Evolutionary conservation across 92 coral and sea anemone genomes (phyloP), one percentile per base, ranked within the genome.

Genomic region (Anthopleura xanthogrammica): DNA sequence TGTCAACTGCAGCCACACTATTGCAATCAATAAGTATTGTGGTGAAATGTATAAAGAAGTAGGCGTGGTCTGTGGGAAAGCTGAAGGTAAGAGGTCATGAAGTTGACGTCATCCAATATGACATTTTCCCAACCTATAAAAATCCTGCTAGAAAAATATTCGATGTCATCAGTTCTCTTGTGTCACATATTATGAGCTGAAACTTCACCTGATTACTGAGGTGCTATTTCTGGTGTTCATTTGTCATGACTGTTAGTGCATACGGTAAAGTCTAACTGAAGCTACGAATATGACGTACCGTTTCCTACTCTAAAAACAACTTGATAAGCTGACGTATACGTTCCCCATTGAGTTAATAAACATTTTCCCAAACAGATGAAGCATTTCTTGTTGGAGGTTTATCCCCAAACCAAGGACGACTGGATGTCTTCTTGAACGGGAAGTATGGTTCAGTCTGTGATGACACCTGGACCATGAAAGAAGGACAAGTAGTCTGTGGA

Each of bases 401-500:
- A 5, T 41, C 89, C 2, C 85, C 85, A 52, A 90, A 77, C 42
- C 91, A 90, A 72, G 93, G 93, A 40, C 83, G 91, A 17, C 84
- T 90, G 54, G 91, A 87, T 56, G 79, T 90, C 41, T 78, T 81
- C 20, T 43, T 52, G 16, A 80, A 85, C 20, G 93, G 93, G 9
- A 80, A 80, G 56, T 80, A 86, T 77, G 93, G 93, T 23, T 60
- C 83, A 36, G 81, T 90, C 12, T 87, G 87, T 76, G 91, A 86
- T 55, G 82, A 87, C 36, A 43, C 60, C 57, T 90, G 91, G 91
- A 88, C 85, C 42, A 55, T 83, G 29, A 70, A 80, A 19, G 91
- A 90, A 39, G 93, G 89, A 6, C 46, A 87, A 17, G 91, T 90
- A 12, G 89, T 88, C n/a, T 90, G 93, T 81, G 77, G 66, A 19